These are phyloP conservation scores for Lasioglossum baleicum DNA, from an alignment of 1,140 invertebrate genomes.

Conservation along the genomic window DNA sequence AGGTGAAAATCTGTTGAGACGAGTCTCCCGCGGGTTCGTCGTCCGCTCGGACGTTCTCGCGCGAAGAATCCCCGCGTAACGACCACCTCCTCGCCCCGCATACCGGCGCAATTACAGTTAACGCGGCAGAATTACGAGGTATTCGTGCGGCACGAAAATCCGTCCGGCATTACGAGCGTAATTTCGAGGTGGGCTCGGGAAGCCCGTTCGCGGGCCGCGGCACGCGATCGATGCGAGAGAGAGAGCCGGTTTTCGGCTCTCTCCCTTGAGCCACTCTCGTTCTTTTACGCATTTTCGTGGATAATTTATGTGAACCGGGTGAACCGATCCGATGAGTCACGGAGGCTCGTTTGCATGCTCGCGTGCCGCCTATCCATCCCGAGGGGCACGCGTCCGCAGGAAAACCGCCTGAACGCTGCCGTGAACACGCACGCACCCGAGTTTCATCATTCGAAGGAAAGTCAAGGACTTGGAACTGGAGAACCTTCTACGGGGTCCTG, in stretches of 20 bases:
- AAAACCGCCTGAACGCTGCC: constrained; percentile 24
- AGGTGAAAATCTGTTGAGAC: neutral
- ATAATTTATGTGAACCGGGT: constrained; percentile 36
- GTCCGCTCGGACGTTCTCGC: neutral
- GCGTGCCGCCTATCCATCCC: constrained; percentile 49
- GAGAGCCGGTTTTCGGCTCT: neutral
- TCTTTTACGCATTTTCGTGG: constrained; percentile 25
- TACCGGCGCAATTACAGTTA: constrained; percentile 51
- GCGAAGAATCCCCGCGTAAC: constrained; percentile 17
- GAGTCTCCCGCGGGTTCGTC: neutral
- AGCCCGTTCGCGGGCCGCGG: neutral
- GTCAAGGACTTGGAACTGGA: too few relatives aligned
- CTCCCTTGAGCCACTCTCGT: neutral
- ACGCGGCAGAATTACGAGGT: constrained; percentile 24
- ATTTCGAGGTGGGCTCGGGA: constrained; percentile 31
- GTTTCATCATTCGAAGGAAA: neutral
- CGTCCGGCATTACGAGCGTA: constrained; percentile 33
- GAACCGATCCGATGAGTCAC: constrained; percentile 54
- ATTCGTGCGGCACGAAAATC: constrained; percentile 56
- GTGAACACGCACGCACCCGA: neutral
- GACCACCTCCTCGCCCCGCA: constrained; percentile 1
- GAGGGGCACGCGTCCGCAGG: constrained; percentile 41
- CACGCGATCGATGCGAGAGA: constrained; percentile 35
- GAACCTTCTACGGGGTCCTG: too few relatives aligned
- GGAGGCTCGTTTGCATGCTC: constrained; percentile 41